phyloP scores from a whole-genome alignment of 2,888 invertebrate species.

The Poecilus cupreus region DNA sequence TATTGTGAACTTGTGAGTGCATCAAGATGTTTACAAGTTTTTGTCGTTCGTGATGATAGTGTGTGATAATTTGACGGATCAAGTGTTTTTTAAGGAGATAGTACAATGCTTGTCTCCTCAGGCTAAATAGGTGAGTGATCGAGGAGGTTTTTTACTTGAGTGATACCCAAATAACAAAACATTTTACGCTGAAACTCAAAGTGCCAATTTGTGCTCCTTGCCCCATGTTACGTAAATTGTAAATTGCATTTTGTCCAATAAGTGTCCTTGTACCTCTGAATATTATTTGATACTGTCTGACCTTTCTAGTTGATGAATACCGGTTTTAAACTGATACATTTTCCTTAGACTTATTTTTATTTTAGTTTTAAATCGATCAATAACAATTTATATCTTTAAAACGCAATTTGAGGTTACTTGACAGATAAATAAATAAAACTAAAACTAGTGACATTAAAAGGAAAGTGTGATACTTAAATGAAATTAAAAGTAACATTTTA shows the following conservation, averaged over 20 bases:
- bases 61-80: slow-evolving; percentile 47
- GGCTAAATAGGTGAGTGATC: slow-evolving; percentile 44
- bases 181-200: too few species aligned
- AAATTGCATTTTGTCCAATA: slow-evolving; percentile 30
- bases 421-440: too few species aligned
- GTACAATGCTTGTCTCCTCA: slow-evolving; percentile 28
- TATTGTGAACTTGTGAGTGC: background rate
- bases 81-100: slow-evolving; percentile 21
- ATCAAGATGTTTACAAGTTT: background rate
- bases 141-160: background rate
- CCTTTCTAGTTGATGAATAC: slow-evolving; percentile 13
- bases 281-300: slow-evolving; percentile 42
- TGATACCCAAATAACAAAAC: too few species aligned
- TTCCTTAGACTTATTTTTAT: too few species aligned
- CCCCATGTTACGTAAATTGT: background rate
- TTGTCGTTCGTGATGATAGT: slow-evolving; percentile 38
- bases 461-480: too few species aligned
- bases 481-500: too few species aligned
- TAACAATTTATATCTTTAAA: too few species aligned
- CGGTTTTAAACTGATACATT: slow-evolving; percentile 22
- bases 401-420: too few species aligned
- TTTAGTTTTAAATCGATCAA: too few species aligned
- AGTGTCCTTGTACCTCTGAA: slow-evolving; percentile 42
- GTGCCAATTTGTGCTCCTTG: slow-evolving; percentile 6
- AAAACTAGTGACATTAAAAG: too few species aligned